Percentiles rank a stretch among this genome's conserved stretches.
phyloP scores from a whole-genome alignment of 2,113 vertebrate species.

The Brienomyrus brachyistius region DNA sequence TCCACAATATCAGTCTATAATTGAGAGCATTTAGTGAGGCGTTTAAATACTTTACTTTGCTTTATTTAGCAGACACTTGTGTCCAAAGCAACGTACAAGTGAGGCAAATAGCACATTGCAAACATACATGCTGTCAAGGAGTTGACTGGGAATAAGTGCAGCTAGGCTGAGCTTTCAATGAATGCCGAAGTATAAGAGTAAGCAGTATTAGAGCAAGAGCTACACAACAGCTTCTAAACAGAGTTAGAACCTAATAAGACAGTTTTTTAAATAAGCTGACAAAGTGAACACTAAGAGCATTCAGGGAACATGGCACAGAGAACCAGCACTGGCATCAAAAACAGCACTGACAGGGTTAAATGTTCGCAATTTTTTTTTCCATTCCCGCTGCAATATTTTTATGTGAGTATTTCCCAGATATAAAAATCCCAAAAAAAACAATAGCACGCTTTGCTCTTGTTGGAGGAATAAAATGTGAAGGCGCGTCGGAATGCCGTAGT shows the following conservation, averaged over 20 bases:
- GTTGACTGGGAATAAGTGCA: not conserved
- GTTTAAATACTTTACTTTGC: not conserved
- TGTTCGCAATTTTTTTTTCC: not conserved
- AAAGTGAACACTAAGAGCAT: not conserved
- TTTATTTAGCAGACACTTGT: not conserved
- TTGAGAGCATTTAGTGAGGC: not conserved
- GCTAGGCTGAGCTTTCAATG: not conserved
- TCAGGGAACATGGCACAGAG: not conserved
- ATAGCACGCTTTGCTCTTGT: not conserved
- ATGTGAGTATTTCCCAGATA: not conserved
- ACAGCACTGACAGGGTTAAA: not conserved
- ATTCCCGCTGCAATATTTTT: not conserved
- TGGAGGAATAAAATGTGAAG: not conserved
- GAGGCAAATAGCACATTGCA: not conserved
- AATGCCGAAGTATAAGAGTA: not conserved
- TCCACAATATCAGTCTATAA: not conserved
- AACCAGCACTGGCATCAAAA: not conserved
- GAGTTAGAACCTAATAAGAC: not conserved
- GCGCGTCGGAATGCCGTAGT: not conserved
- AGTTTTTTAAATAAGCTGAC: not conserved
- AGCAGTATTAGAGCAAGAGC: not conserved
- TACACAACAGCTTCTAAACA: not conserved
- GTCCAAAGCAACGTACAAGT: not conserved
- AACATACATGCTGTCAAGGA: not conserved
- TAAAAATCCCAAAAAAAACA: not conserved